A percentile compares a stretch with the other conserved stretches of the same genome.
Evolutionary conservation across 2,797 vertebrate species (phyloP).

Genomic region (Podargus strigoides): DNA sequence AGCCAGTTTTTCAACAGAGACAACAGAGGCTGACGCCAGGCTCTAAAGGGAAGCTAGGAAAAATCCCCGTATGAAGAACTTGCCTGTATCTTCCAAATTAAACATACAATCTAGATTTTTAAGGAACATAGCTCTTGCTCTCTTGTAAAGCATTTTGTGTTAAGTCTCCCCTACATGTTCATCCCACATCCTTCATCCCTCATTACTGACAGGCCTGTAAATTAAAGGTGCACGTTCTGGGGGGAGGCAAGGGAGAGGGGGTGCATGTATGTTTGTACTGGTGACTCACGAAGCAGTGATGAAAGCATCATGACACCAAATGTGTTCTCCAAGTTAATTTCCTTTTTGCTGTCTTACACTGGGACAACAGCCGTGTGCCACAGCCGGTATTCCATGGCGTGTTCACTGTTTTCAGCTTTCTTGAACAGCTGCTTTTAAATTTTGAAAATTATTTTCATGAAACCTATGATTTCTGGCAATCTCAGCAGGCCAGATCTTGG

Average conservation of each 20-base stretch:
- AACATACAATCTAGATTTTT: background rate
- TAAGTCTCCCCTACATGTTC: background rate
- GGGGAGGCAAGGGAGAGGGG: background rate
- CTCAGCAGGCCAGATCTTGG: background rate
- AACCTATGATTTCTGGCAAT: background rate
- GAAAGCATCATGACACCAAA: background rate
- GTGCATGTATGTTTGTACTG: background rate
- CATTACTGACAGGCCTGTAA: background rate
- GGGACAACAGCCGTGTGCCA: fast-evolving
- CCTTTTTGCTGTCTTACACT: background rate
- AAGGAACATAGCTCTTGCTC: background rate
- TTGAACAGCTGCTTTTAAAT: background rate
- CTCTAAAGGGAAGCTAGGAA: background rate
- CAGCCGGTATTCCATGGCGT: background rate
- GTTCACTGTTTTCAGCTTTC: background rate
- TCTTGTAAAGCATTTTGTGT: background rate
- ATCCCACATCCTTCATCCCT: background rate
- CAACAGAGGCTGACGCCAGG: background rate
- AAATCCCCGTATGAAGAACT: background rate
- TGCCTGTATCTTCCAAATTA: background rate
- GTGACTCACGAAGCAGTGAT: background rate
- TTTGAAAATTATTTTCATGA: background rate
- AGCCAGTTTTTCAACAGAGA: background rate
- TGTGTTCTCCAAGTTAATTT: background rate
- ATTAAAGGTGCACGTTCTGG: background rate